Base-by-base conservation (phyloP, 2,797 vertebrate species). In the Hybognathus amarus region DNA sequence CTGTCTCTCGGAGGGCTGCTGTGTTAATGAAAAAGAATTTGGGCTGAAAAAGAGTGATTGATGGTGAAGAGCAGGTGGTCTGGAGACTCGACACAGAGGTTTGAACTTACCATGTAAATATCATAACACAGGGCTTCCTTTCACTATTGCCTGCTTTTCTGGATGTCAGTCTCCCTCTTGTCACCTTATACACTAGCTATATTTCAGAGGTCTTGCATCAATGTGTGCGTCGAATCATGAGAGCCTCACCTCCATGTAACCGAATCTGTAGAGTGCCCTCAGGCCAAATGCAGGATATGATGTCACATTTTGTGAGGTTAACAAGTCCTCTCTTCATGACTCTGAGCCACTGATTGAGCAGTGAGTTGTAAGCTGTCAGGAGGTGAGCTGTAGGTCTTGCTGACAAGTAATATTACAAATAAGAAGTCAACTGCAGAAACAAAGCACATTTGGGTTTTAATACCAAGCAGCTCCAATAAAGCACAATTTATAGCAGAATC, bases 41-140 rank as follows among this genome's bases (percentile, higher is more conserved):
- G 63, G 54, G 74, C 47, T 27, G 45, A n/a, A 75, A 36, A 75
- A 59, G 42, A 81, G 54, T 81, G 79, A 85, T 59, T 85, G 84
- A 85, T 42, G 42, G 71, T n/a, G 63, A 85, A 86, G 89, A 91
- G 91, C 91, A 92, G 92, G 91, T 93, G 92, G 91, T 91, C 27
- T 63, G 61, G 24, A 30, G 61, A 63, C 61, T 63, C 87, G 87
- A 87, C 77, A 18, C 45, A 50, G 45, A 87, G 50, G 85, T 83
- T 36, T 88, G 90, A 87, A 88, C 89, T 90, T 90, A 88, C 91
- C 91, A 40, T 87, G 61, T 82, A 75, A 82, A 87, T 79, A 90
- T 93, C 91, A 92, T 54, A 54, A 42, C 73, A 77, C 24, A 33
- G 30, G 61, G 18, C 77, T 78, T 78, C 61, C 63, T 11, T 67